These are phyloP conservation scores for Microctenopoma lineatum DNA, from an alignment of 2,797 vertebrate genomes.

Conservation along the genomic window DNA sequence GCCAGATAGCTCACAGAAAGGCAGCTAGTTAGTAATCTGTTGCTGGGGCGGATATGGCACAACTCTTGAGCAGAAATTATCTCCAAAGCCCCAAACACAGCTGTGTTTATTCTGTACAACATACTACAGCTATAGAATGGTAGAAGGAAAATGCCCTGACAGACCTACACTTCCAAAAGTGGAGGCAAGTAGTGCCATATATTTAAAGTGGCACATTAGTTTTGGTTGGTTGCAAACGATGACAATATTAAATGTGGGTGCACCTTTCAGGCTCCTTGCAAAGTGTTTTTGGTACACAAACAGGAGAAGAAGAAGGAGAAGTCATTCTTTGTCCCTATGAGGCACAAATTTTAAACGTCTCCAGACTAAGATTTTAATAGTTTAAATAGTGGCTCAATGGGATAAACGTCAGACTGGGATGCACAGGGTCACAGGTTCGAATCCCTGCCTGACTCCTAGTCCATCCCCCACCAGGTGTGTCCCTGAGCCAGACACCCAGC, in stretches of 20 bases:
- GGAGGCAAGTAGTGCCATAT: conserved; percentile 24
- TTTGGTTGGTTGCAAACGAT: conserved; percentile 13
- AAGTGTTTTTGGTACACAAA: background rate
- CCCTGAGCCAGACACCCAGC: too few species aligned
- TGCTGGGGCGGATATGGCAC: conserved; percentile 63
- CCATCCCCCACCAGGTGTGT: too few species aligned
- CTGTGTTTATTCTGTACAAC: conserved; percentile 70
- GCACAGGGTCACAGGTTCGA: too few species aligned
- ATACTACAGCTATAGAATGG: conserved; percentile 50
- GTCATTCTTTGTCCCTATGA: conserved; percentile 27
- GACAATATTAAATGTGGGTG: background rate
- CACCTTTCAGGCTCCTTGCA: background rate
- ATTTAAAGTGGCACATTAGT: conserved; percentile 3
- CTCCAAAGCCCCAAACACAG: conserved; percentile 70
- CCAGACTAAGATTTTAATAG: too few species aligned
- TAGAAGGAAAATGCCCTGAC: conserved; percentile 59
- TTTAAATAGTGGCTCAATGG: too few species aligned
- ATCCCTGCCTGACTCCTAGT: too few species aligned
- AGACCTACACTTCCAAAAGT: conserved; percentile 39
- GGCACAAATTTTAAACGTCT: conserved; percentile 27
- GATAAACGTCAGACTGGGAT: too few species aligned
- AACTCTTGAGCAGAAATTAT: conserved; percentile 47
- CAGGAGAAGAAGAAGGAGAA: background rate
- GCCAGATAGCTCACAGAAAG: conserved; percentile 51
- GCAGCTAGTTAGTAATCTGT: conserved; percentile 65